Evolutionary conservation across 2,888 invertebrate species (phyloP), one percentile per base, ranked within the genome.

Genomic region (Watsonalla binaria): DNA sequence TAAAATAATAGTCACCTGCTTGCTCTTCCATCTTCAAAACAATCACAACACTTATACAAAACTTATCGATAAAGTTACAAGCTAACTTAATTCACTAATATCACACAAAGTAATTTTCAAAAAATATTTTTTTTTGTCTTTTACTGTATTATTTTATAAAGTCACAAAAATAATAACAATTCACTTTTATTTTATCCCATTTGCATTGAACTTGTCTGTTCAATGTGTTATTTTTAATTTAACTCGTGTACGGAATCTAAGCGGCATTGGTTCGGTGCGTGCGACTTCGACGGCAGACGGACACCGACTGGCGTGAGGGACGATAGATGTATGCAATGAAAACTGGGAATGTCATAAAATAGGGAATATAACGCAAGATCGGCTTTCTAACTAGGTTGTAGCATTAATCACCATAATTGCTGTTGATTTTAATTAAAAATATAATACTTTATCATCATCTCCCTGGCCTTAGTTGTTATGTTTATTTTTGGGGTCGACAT

Each of bases 41-140:
- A 63, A 51, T 58, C 15, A 46, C 56, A 58, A 54, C 57, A 58
- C 49, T 50, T 24, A 24, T 24, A 2, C 24, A 24, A 24, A 63
- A 61, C 65, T 70, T 60, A 67, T 64, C 68, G 62, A 65, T 68
- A 61, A 55, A 49, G 49, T 39, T 35, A 33, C 8, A 61, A 69
- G 60, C 65, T 71, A 78, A 80, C 83, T 80, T 84, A 86, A 57
- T 65, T 65, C 5, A 69, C 87, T 89, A 88, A 75, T 88, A 89
- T 89, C 89, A 89, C 89, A 86, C 86, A 66, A 70, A 69, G 74
- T 72, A 69, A 65, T 57, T 24, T 24, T 24, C 24, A 2, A 24
- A 24, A 24, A 24, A 24, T 24, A 24, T 2, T 24, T 2, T 24
- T 24, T 24, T 24, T 24, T 24, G 61, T 60, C 61, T 60, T 63